Percentiles rank a stretch among this genome's conserved stretches.
Conservation (phyloP, 2,797 vertebrate genomes). For the Notoglanidium macrostoma region DNA sequence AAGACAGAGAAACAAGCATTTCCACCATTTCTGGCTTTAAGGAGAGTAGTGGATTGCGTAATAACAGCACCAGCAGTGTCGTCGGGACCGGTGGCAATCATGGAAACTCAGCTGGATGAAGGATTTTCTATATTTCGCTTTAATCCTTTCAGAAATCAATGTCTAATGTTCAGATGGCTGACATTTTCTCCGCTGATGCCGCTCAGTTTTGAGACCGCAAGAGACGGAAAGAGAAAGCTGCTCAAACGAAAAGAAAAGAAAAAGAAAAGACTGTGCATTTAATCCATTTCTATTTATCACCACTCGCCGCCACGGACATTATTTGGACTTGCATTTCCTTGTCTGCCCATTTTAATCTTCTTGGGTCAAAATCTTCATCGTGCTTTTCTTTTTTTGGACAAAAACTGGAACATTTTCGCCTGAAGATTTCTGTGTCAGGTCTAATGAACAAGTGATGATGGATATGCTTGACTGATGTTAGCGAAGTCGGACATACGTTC, state of each 20-base stretch:
- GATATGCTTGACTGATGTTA: neutral
- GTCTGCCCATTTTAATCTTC: neutral
- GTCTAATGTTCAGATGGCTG: neutral
- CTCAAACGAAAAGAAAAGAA: neutral
- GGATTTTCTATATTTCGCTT: neutral
- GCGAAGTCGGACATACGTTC: neutral
- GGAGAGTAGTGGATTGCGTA: neutral
- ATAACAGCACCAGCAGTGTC: neutral
- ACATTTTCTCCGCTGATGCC: neutral
- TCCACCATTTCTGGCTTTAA: neutral
- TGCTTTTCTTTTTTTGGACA: neutral
- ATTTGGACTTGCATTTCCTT: neutral
- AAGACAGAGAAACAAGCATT: neutral
- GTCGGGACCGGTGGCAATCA: neutral
- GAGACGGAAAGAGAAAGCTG: neutral
- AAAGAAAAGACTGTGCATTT: neutral
- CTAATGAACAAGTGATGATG: neutral
- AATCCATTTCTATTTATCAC: neutral
- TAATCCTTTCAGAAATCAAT: neutral
- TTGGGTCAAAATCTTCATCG: neutral
- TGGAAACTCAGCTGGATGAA: neutral
- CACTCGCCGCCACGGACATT: neutral
- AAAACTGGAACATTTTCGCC: neutral
- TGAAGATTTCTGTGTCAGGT: neutral
- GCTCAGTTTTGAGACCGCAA: neutral